Percentiles rank a stretch among this genome's conserved stretches.
Evolutionary conservation across 1,140 invertebrate species (phyloP).

Genomic region (Heterodera schachtii): DNA sequence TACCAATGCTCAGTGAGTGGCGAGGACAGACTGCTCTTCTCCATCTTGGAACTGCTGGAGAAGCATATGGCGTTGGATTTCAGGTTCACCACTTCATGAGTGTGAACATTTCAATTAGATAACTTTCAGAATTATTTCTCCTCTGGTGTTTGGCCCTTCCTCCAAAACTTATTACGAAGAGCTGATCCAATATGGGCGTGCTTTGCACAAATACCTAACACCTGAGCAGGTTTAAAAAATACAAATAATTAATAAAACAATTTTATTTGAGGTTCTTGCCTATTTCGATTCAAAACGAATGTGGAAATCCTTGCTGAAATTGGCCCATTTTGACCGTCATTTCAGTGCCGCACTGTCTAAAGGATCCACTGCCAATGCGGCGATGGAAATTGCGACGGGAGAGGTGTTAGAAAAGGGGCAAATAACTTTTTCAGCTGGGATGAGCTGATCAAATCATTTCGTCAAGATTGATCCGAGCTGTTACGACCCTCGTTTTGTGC

Average conservation of each 20-base stretch:
- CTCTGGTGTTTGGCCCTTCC: constrained; percentile 41
- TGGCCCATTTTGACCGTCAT: constrained; percentile 32
- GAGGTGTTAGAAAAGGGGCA: background rate
- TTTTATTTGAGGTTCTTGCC: constrained; percentile 37
- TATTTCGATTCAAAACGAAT: constrained; percentile 44
- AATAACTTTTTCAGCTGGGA: too few species aligned
- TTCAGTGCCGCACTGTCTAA: background rate
- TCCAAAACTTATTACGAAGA: constrained; percentile 36
- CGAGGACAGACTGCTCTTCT: constrained; percentile 33
- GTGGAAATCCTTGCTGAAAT: constrained; percentile 38
- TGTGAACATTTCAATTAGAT: background rate
- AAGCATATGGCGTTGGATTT: constrained; percentile 33
- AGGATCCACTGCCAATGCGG: constrained; percentile 12
- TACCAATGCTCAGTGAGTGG: constrained; percentile 20
- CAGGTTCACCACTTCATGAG: constrained; percentile 8
- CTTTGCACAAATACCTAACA: constrained; percentile 30
- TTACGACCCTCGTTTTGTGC: constrained; percentile 52
- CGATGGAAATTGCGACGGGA: constrained; percentile 23
- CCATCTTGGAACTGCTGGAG: constrained; percentile 35
- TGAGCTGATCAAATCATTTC: constrained; percentile 2
- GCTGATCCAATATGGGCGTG: constrained; percentile 34
- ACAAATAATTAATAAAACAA: too few species aligned
- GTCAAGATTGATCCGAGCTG: constrained; percentile 28
- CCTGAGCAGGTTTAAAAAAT: constrained; percentile 25
- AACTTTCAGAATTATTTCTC: constrained; percentile 33